Percentiles rank a stretch among this genome's conserved stretches.
phyloP scores from a whole-genome alignment of 2,797 vertebrate genomes.

The Sphenodon punctatus region DNA sequence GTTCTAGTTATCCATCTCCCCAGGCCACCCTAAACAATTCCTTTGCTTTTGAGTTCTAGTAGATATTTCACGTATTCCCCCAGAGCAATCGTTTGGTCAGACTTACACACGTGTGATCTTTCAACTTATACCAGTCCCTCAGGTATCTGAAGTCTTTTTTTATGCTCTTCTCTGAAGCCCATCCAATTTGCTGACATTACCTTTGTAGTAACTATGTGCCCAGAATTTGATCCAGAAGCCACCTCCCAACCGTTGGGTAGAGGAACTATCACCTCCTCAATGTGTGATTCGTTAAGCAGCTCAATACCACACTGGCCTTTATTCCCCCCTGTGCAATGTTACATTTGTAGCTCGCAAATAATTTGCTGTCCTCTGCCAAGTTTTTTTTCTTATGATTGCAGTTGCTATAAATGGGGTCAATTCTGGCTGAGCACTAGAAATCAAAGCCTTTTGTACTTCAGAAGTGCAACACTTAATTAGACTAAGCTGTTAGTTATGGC shows the following conservation, averaged over 20 bases:
- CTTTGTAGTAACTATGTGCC: background rate
- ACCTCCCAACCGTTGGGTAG: background rate
- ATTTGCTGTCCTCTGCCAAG: slow-evolving; percentile 35
- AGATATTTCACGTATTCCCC: background rate
- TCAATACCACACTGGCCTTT: slow-evolving; percentile 14
- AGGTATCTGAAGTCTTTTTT: slow-evolving; percentile 6
- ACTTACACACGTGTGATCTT: background rate
- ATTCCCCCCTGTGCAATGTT: background rate
- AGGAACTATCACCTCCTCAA: background rate
- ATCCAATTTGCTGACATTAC: background rate
- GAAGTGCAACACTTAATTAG: background rate
- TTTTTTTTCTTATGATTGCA: slow-evolving; percentile 18
- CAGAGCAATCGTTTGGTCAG: background rate
- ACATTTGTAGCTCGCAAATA: slow-evolving; percentile 15
- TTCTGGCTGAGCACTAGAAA: slow-evolving; percentile 33
- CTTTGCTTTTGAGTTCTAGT: slow-evolving; percentile 31
- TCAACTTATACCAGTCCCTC: slow-evolving; percentile 16
- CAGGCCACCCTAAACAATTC: background rate
- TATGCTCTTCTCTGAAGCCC: background rate
- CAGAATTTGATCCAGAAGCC: background rate
- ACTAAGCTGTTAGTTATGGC: background rate
- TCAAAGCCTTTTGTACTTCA: background rate
- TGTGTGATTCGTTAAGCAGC: background rate
- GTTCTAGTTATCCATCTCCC: slow-evolving; percentile 15
- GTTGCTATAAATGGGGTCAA: background rate